Evolutionary conservation across 2,888 invertebrate species (phyloP).

Genomic region (Mythimna pallens): DNA sequence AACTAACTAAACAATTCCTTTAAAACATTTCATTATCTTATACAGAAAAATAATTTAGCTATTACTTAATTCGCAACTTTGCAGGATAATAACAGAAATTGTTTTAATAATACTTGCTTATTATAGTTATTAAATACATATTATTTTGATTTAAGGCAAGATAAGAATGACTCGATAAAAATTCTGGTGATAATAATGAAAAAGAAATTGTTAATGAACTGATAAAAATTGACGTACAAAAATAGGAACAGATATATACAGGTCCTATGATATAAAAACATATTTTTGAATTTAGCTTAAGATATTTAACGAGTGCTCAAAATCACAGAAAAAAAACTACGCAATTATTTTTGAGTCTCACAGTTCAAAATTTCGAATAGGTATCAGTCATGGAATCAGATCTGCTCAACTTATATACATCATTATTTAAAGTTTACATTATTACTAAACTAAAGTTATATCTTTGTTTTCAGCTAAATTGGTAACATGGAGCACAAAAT

Average conservation of each 20-base stretch:
- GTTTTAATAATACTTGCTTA: constrained; percentile 57
- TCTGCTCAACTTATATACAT: constrained; percentile 1
- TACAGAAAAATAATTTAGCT: constrained; percentile 52
- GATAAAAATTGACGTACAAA: not conserved
- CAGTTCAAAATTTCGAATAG: not conserved
- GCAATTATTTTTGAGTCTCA: constrained; percentile 4
- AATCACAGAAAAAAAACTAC: not conserved
- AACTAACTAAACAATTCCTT: constrained; percentile 40
- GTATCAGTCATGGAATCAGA: constrained; percentile 37
- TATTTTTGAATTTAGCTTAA: not conserved
- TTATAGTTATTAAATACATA: constrained; percentile 17
- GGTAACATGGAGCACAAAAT: not conserved
- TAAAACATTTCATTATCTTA: constrained; percentile 20
- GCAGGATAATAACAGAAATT: constrained; percentile 16
- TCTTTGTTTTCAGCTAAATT: not conserved
- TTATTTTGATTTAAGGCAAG: constrained; percentile 50
- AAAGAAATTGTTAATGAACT: constrained; percentile 15
- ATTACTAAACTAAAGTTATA: not conserved
- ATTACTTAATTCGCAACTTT: constrained; percentile 36
- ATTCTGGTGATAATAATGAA: constrained; percentile 18
- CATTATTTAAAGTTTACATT: not conserved
- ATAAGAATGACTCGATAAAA: constrained; percentile 42
- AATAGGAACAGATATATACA: not conserved
- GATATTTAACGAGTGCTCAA: not conserved
- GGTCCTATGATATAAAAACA: not conserved